Conservation (phyloP, 2,888 invertebrate species). For the Muschampia plurimacula region DNA sequence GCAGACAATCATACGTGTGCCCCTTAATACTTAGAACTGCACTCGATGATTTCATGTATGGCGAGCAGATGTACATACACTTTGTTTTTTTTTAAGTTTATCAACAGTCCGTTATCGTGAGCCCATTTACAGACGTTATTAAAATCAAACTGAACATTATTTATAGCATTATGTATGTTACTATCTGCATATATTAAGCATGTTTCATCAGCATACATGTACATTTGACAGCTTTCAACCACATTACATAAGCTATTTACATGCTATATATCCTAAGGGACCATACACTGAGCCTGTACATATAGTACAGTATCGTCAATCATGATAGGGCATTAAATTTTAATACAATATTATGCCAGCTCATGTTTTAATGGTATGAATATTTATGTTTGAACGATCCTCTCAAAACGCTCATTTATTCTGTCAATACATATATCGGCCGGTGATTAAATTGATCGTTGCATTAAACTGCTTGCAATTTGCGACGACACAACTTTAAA, state of each 20-base stretch:
- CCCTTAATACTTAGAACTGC: not conserved
- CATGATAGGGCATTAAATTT: conserved; percentile 15
- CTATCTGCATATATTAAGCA: conserved; percentile 2
- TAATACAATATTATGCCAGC: conserved; percentile 22
- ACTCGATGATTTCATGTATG: no score
- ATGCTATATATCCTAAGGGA: conserved; percentile 7
- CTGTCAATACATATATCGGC: conserved; percentile 26
- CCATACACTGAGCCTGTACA: conserved; percentile 9
- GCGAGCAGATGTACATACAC: no score
- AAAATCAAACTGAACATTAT: not conserved
- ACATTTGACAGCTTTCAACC: not conserved
- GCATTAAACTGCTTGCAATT: conserved; percentile 31
- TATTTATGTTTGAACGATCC: conserved; percentile 29
- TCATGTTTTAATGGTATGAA: conserved; percentile 27
- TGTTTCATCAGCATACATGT: no score
- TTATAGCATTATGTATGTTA: not conserved
- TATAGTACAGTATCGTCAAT: not conserved
- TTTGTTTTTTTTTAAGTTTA: no score
- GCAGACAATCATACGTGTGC: not conserved
- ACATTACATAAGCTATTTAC: conserved; percentile 16
- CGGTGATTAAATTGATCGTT: conserved; percentile 37
- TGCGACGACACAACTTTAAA: conserved; percentile 31
- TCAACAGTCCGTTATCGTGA: no score
- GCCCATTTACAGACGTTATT: no score
- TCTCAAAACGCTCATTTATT: conserved; percentile 29